Evolutionary conservation across 2,113 vertebrate species (phyloP).

Genomic region (Corythornis vintsioides): DNA sequence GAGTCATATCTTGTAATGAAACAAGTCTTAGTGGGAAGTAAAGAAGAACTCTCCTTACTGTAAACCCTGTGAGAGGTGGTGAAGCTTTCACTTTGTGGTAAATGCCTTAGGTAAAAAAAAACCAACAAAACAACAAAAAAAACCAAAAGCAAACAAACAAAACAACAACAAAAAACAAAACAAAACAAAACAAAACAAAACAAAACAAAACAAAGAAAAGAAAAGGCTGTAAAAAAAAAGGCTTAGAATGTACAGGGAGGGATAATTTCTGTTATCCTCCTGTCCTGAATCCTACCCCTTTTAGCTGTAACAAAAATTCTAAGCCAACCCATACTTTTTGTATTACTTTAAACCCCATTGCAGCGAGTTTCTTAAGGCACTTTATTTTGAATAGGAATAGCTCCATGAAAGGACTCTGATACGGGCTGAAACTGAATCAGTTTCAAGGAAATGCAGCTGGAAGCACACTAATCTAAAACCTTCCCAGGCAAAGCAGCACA

Average conservation of each 20-base stretch:
- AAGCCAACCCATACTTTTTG: conserved; percentile 43
- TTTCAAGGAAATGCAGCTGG: conserved; percentile 64
- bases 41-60: neutral
- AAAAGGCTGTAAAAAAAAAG: neutral
- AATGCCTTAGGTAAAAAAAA: conserved; percentile 35
- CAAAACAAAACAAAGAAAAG: too few species aligned
- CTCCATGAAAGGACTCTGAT: conserved; percentile 32
- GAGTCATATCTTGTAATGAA: neutral
- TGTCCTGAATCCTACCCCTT: neutral
- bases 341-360: conserved; percentile 44
- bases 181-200: too few species aligned
- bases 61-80: neutral
- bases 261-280: conserved; percentile 29
- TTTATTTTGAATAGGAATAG: conserved; percentile 54
- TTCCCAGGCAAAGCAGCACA: conserved; percentile 34
- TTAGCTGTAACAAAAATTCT: conserved; percentile 25
- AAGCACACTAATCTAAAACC: conserved; percentile 43
- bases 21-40: neutral
- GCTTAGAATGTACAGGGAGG: neutral
- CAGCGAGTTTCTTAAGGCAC: neutral
- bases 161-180: too few species aligned
- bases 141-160: too few species aligned
- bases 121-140: too few species aligned
- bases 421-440: conserved; percentile 60
- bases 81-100: neutral